Percentiles rank a stretch among this genome's conserved stretches.
Evolutionary conservation across 2,797 vertebrate species (phyloP).

Genomic region (Erpetoichthys calabaricus): DNA sequence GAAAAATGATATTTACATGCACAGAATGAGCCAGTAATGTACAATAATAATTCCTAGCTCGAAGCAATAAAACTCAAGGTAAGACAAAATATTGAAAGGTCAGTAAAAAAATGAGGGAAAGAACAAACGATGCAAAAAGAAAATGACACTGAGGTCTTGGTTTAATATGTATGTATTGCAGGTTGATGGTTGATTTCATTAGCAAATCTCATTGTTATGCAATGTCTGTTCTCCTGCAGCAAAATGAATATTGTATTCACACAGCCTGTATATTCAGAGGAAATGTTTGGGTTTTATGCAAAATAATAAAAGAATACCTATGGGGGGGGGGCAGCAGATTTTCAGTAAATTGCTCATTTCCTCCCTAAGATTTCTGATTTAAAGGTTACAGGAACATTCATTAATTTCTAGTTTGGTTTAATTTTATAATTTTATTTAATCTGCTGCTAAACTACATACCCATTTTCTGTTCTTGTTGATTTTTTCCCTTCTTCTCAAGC

Average conservation of each 20-base stretch:
- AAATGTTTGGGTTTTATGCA: constrained; percentile 6
- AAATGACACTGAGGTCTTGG: constrained; percentile 69
- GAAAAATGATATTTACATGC: constrained; percentile 1
- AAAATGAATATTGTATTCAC: constrained; percentile 96
- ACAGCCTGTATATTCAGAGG: constrained; percentile 46
- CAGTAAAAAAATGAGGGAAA: constrained; percentile 42
- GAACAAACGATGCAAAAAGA: constrained; percentile 73
- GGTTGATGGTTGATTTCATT: constrained; percentile 99
- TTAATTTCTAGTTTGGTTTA: constrained; percentile 16
- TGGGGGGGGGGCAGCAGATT: too few species aligned
- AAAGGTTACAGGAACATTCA: constrained; percentile 11
- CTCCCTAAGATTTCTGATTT: neutral
- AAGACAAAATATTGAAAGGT: constrained; percentile 40
- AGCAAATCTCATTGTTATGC: constrained; percentile 99
- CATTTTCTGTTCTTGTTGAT: too few species aligned
- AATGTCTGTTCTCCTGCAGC: constrained; percentile 98
- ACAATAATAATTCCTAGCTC: constrained; percentile 29
- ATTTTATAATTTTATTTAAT: constrained; percentile 1
- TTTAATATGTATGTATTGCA: constrained; percentile 98
- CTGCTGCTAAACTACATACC: too few species aligned
- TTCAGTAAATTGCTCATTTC: too few species aligned
- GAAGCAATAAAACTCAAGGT: constrained; percentile 33
- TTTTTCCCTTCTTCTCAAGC: too few species aligned
- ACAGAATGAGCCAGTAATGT: constrained; percentile 15
- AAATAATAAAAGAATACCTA: neutral